Evolutionary conservation across 2,888 invertebrate genomes (phyloP).

Genomic region (Pristionchus arcanus): DNA sequence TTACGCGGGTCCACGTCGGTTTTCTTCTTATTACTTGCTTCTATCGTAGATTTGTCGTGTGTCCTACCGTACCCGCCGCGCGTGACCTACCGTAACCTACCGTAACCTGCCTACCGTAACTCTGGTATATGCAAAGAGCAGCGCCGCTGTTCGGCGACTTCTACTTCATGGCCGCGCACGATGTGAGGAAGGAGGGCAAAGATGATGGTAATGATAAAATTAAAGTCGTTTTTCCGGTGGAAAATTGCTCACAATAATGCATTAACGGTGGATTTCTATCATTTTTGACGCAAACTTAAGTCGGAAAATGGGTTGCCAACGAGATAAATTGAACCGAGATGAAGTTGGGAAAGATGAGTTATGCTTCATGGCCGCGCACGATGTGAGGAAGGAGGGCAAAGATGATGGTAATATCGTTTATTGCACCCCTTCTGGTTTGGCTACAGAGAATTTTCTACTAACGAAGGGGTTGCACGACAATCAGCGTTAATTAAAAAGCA

Average conservation of each 20-base stretch:
- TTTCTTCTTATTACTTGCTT: not conserved
- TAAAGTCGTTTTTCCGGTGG: no score
- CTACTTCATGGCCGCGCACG: slow-evolving; percentile 66
- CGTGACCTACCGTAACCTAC: slow-evolving; percentile 3
- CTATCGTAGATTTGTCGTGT: slow-evolving; percentile 6
- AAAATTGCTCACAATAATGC: no score
- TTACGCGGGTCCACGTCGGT: not conserved
- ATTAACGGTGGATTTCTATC: no score
- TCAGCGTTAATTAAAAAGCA: no score
- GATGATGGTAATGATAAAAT: not conserved
- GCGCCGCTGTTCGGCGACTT: slow-evolving; percentile 62
- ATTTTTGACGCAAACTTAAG: no score
- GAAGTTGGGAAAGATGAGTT: no score
- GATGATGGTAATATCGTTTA: slow-evolving; percentile 48
- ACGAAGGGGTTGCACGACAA: no score
- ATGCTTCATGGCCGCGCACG: slow-evolving; percentile 58
- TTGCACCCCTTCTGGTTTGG: no score
- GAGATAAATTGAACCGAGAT: no score
- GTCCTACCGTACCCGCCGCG: not conserved
- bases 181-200: not conserved
- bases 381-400: not conserved
- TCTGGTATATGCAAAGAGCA: slow-evolving; percentile 17
- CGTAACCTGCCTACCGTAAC: not conserved
- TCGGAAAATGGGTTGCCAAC: no score
- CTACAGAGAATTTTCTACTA: no score